Evolutionary conservation across 2,888 invertebrate species (phyloP).

Genomic region (Nezara viridula): DNA sequence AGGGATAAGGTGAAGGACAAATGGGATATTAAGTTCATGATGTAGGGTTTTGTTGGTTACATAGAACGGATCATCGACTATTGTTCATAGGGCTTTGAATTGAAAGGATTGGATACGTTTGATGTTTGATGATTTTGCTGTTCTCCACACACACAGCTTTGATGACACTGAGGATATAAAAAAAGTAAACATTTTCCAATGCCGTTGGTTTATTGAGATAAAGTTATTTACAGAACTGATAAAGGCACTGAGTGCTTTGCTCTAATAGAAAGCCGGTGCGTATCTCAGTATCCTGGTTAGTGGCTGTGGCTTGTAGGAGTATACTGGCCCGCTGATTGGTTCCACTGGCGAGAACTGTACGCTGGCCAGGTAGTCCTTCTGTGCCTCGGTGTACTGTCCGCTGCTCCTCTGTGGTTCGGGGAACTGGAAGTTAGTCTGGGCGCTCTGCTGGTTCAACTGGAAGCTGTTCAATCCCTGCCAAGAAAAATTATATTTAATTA

Average conservation of each 20-base stretch:
- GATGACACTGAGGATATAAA: background rate
- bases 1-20: too few relatives aligned
- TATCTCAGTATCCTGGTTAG: slow-evolving; percentile 57
- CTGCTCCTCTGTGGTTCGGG: background rate
- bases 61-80: too few relatives aligned
- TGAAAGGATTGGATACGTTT: too few relatives aligned
- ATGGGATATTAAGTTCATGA: too few relatives aligned
- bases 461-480: background rate
- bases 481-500: background rate
- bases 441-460: background rate
- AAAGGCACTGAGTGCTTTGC: background rate
- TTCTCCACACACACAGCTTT: too few relatives aligned
- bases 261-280: slow-evolving; percentile 45
- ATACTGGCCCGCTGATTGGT: slow-evolving; percentile 57
- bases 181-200: background rate
- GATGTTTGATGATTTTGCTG: too few relatives aligned
- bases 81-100: too few relatives aligned
- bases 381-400: background rate
- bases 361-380: slow-evolving; percentile 56
- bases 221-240: background rate
- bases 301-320: slow-evolving; percentile 58
- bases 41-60: too few relatives aligned
- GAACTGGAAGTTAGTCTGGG: background rate
- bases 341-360: slow-evolving; percentile 57
- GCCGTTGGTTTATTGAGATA: background rate